Percentiles rank a stretch among this genome's conserved stretches.
Conservation (phyloP, 2,797 vertebrate genomes). For the Alfaro cultratus region DNA sequence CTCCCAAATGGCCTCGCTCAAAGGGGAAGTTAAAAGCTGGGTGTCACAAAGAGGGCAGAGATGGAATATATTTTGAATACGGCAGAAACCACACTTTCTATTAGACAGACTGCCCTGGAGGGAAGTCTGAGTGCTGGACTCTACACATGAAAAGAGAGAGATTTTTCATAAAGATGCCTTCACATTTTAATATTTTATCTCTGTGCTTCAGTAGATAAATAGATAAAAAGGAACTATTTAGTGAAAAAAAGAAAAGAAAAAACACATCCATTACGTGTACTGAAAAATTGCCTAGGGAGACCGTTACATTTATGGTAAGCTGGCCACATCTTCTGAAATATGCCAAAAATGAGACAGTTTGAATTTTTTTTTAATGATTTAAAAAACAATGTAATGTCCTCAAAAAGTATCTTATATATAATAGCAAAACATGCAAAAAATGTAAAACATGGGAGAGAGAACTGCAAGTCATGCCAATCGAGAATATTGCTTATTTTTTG, state of each 20-base stretch:
- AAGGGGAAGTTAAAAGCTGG: conserved; percentile 3
- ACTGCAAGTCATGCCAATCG: background rate
- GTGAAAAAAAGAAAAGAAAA: background rate
- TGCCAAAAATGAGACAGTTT: background rate
- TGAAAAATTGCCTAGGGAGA: background rate
- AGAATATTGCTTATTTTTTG: background rate
- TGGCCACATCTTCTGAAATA: background rate
- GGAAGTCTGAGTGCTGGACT: background rate
- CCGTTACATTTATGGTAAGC: background rate
- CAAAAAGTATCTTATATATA: background rate
- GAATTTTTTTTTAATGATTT: too few relatives aligned
- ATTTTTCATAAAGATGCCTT: background rate
- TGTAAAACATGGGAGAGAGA: background rate
- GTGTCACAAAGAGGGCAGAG: conserved; percentile 5
- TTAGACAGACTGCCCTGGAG: conserved; percentile 5
- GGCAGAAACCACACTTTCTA: background rate
- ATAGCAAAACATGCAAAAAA: background rate
- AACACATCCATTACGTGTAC: background rate
- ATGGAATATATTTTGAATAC: background rate
- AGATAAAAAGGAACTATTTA: background rate
- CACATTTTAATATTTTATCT: background rate
- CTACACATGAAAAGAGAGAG: background rate
- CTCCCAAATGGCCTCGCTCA: conserved; percentile 1
- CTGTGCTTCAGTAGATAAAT: background rate
- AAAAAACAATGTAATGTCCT: too few relatives aligned